Evolutionary conservation across 2,888 invertebrate genomes (phyloP).

Genomic region (Drosophila parthenogenetica): DNA sequence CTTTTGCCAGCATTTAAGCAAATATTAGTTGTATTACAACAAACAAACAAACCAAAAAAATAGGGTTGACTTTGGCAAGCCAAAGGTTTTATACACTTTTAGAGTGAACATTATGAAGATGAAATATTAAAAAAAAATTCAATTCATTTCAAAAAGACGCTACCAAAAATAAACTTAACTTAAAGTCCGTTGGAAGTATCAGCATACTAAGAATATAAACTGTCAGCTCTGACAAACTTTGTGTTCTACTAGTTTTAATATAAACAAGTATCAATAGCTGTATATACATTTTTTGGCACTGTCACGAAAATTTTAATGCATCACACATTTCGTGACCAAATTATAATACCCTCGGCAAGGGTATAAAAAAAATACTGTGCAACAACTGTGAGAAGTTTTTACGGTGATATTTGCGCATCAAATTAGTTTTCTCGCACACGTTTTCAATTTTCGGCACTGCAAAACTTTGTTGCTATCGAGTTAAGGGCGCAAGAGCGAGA

Average conservation of each 20-base stretch:
- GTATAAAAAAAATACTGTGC: constrained; percentile 22
- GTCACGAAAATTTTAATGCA: background rate
- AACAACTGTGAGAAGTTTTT: constrained; percentile 29
- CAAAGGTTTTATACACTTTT: background rate
- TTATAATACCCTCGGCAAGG: background rate
- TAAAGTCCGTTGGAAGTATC: too few species aligned
- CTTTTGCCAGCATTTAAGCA: constrained; percentile 40
- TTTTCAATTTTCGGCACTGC: constrained; percentile 67
- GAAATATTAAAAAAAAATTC: too few species aligned
- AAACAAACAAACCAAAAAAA: constrained; percentile 8
- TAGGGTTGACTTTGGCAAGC: background rate
- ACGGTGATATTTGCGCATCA: constrained; percentile 63
- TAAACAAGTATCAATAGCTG: background rate
- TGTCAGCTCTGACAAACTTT: too few species aligned
- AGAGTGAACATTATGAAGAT: background rate
- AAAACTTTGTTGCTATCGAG: constrained; percentile 37
- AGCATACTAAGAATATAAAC: too few species aligned
- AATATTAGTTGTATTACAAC: constrained; percentile 46
- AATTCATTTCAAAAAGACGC: too few species aligned
- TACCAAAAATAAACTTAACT: too few species aligned
- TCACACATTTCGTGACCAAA: background rate
- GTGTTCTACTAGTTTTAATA: too few species aligned
- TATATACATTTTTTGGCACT: background rate
- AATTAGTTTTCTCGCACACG: constrained; percentile 75
- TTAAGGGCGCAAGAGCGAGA: background rate